These are phyloP conservation scores for Centropus bengalensis DNA, from an alignment of 2,113 vertebrate genomes.

Conservation along the genomic window DNA sequence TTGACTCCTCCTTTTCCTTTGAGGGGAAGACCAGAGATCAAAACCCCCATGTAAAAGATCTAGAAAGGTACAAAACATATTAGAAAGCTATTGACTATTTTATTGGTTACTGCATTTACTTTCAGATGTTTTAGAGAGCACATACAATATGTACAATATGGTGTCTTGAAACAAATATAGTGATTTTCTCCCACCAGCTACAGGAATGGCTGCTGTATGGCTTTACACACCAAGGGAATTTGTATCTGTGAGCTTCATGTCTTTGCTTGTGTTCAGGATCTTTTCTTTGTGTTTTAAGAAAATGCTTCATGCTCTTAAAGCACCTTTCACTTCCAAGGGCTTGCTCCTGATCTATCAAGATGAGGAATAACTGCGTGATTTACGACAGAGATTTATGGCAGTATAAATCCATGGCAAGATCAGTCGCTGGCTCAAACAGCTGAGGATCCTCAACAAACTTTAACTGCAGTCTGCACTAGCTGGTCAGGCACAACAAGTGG, in stretches of 20 bases:
- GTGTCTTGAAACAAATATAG: not conserved
- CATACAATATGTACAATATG: not conserved
- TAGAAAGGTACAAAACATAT: not conserved
- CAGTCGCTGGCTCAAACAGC: not conserved
- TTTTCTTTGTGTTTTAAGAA: constrained; percentile 9
- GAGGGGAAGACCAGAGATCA: not conserved
- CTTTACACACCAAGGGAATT: not conserved
- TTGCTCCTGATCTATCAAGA: constrained; percentile 9
- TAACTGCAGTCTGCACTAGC: not conserved
- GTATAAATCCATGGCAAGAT: not conserved
- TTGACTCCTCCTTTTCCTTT: not conserved
- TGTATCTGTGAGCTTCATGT: not conserved
- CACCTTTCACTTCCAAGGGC: not conserved
- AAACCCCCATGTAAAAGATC: not conserved
- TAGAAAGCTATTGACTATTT: not conserved
- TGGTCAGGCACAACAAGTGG: not conserved
- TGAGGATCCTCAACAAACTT: not conserved
- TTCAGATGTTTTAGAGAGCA: not conserved
- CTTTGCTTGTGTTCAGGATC: not conserved
- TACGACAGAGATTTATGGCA: not conserved
- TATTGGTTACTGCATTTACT: not conserved
- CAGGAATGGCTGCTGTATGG: not conserved
- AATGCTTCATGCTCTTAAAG: not conserved
- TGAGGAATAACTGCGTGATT: not conserved
- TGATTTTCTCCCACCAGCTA: not conserved